Base-by-base conservation (phyloP, 2,797 vertebrate genomes). In the Sandelia bainsii region DNA sequence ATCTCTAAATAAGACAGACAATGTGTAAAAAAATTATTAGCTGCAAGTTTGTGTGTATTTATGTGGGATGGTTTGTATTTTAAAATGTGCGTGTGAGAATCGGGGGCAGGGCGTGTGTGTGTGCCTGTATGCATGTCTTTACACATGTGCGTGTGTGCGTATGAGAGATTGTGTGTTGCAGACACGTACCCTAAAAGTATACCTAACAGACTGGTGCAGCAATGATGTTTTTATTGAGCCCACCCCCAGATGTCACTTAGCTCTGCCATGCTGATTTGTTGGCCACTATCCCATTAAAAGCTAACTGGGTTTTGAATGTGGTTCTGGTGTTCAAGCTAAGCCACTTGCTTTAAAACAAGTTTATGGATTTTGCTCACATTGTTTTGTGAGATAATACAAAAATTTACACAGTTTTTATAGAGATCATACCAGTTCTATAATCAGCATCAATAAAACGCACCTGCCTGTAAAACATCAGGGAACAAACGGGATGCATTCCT, bases 1-100 rank as follows among this genome's bases (percentile, higher is more conserved):
- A 82, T 84, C 81, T 86, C 50, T 63, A 72, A 83, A 83, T 76
- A 80, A 86, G 83, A 86, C 73, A 77, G 79, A 86, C 68, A 82
- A 87, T 70, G 71, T 89, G 72, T 87, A 81, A 79, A 81, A 77
- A 52, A 68, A 66, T 2, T 46, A 82, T 71, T 82, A 77, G 84
- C 78, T 86, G 84, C 85, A 79, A 74, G 76, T 87, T 50, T 87
- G 71, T 66, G 68, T 62, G 78, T n/a, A 39, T 22, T 69, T 63
- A 60, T 57, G 62, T 46, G 46, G 53, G 74, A 75, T 72, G 72
- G 40, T 68, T 66, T 82, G 64, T n/a, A 67, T 34, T 62, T 23
- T 23, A 2, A 27, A 9, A 32, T 5, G 58, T 39, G 62, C 22
- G 68, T 52, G 80, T n/a, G 57, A 20, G 40, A n/a, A 16, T 29